Percentiles rank a stretch among this genome's conserved stretches.
Evolutionary conservation across 2,888 invertebrate genomes (phyloP).

Genomic region (Brachyopa scutellaris): DNA sequence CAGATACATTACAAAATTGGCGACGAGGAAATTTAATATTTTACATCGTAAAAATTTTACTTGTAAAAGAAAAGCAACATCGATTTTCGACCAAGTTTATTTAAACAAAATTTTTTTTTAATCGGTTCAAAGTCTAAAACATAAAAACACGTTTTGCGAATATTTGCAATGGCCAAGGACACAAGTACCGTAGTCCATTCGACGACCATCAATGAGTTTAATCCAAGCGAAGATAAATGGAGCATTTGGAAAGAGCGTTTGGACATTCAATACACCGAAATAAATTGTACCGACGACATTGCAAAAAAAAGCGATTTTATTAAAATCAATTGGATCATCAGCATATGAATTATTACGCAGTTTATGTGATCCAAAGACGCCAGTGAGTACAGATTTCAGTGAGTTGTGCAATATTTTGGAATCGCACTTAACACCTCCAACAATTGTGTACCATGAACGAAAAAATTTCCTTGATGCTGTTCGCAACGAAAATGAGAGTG

Average conservation of each 20-base stretch:
- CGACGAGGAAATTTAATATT: no score
- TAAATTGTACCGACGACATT: conserved; percentile 10
- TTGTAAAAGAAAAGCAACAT: no score
- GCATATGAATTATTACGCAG: not conserved
- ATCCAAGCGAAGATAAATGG: conserved; percentile 2
- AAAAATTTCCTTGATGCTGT: conserved; percentile 9
- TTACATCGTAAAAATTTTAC: no score
- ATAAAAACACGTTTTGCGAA: no score
- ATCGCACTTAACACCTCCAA: not conserved
- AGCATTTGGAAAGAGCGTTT: conserved; percentile 11
- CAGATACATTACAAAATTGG: no score
- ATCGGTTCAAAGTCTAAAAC: no score
- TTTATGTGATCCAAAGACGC: conserved; percentile 14
- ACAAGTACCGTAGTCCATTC: not conserved
- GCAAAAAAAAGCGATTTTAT: conserved; percentile 7
- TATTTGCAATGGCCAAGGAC: no score
- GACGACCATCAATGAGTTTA: conserved; percentile 8
- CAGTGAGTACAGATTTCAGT: not conserved
- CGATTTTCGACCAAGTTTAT: no score
- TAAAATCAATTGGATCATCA: conserved; percentile 9
- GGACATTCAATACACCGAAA: conserved; percentile 22
- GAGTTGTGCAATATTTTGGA: conserved; percentile 17
- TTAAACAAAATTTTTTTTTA: no score
- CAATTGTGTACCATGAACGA: conserved; percentile 14
- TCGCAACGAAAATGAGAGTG: conserved; percentile 3